Evolutionary conservation across 2,113 vertebrate species (phyloP).

Genomic region (Ramphastos sulfuratus): DNA sequence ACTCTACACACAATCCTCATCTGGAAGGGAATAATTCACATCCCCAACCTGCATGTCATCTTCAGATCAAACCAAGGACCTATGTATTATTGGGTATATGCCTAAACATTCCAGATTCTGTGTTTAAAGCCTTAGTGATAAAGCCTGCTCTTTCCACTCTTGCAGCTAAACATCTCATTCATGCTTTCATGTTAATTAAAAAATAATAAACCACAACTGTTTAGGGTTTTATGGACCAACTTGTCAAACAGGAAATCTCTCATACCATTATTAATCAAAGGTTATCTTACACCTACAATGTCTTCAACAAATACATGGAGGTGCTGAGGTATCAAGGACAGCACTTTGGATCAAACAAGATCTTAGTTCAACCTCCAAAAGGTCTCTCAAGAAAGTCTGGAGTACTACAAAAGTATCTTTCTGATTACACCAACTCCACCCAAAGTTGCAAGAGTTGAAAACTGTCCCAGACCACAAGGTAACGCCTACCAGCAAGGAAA

Average conservation of each 20-base stretch:
- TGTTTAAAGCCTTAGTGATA: not conserved
- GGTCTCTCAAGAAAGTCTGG: fast-evolving
- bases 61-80: fast-evolving
- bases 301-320: not conserved
- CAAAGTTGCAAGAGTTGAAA: not conserved
- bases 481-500: not conserved
- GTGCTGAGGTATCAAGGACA: not conserved
- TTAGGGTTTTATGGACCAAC: not conserved
- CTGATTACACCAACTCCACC: not conserved
- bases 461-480: not conserved
- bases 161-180: not conserved
- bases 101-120: not conserved
- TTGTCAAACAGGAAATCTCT: not conserved
- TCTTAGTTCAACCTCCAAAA: not conserved
- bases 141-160: not conserved
- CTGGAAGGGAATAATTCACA: not conserved
- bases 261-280: not conserved
- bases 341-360: not conserved
- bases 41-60: not conserved
- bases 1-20: not conserved
- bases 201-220: not conserved
- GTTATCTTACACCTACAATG: not conserved
- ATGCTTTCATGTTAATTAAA: not conserved
- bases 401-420: not conserved
- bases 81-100: fast-evolving